Conservation (phyloP, 2,797 vertebrate species). For the Myotis myotis region DNA sequence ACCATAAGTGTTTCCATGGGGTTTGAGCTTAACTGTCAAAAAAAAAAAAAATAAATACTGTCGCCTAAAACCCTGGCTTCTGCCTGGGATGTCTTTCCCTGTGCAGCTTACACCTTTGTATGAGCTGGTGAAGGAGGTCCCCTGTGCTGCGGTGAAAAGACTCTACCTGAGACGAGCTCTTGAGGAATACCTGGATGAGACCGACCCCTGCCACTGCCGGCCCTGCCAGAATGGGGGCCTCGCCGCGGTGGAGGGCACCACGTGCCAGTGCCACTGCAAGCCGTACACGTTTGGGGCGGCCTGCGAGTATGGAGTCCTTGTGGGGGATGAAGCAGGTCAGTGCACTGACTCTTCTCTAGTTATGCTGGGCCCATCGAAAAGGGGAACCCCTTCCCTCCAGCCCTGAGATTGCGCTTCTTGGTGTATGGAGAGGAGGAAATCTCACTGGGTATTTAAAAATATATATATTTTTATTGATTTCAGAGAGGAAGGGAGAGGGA, state of each 20-base stretch:
- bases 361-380: neutral
- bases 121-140: conserved; percentile 95
- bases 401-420: neutral
- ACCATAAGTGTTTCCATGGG: neutral
- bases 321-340: conserved; percentile 89
- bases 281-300: conserved; percentile 89
- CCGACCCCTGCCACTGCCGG: conserved; percentile 91
- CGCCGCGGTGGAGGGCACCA: conserved; percentile 83
- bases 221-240: conserved; percentile 93
- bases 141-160: conserved; percentile 91
- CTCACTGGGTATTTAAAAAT: neutral
- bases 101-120: conserved; percentile 90
- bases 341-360: neutral
- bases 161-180: conserved; percentile 89
- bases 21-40: neutral
- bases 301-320: conserved; percentile 88
- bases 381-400: neutral
- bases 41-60: neutral
- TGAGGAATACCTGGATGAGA: conserved; percentile 90
- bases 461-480: neutral
- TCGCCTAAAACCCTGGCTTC: neutral
- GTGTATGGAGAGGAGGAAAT: neutral
- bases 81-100: neutral
- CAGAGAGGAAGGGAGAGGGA: no score
- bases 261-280: conserved; percentile 90